Evolutionary conservation across 2,797 vertebrate genomes (phyloP).

Genomic region (Tinamus major): DNA sequence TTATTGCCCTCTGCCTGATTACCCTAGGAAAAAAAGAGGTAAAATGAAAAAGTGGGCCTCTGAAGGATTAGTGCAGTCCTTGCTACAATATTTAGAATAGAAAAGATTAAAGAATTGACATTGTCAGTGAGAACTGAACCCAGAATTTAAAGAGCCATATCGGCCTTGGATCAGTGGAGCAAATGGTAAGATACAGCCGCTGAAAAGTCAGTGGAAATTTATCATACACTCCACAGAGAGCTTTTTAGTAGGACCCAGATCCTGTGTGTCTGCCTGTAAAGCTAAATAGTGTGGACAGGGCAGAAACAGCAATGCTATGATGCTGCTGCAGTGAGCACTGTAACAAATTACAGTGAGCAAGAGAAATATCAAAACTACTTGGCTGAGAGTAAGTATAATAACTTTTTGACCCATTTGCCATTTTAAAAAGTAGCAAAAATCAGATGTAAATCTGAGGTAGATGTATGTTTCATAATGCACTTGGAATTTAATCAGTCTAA

Average conservation of each 20-base stretch:
- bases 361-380: neutral
- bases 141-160: neutral
- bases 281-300: neutral
- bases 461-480: neutral
- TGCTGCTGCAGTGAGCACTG: neutral
- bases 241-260: neutral
- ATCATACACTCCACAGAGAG: neutral
- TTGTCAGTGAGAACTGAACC: conserved; percentile 28
- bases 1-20: neutral
- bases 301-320: neutral
- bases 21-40: neutral
- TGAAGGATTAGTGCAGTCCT: neutral
- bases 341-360: neutral
- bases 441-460: neutral
- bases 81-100: neutral
- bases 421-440: neutral
- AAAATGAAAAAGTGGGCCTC: conserved; percentile 2
- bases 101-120: conserved; percentile 8
- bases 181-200: neutral
- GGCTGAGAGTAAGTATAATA: neutral
- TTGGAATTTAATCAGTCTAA: conserved; percentile 11
- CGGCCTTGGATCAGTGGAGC: neutral
- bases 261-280: neutral
- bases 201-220: neutral
- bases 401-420: neutral